Evolutionary conservation across 2,113 vertebrate species (phyloP), one percentile per base, ranked within the genome.

Genomic region (Morone chrysops): DNA sequence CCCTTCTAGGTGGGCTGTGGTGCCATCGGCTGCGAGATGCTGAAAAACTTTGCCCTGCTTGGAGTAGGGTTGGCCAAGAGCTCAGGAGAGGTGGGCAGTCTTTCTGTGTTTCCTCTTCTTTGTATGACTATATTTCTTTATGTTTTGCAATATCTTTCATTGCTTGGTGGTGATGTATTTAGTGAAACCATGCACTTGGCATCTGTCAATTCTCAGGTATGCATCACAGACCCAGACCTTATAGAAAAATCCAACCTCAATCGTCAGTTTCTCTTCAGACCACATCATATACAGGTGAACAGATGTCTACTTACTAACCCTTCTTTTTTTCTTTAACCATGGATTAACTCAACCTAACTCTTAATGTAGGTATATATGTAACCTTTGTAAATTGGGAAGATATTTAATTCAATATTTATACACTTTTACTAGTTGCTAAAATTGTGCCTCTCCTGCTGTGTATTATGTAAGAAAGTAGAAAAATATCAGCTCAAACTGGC

Each of bases 201-300:
- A 18, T 76, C n/a, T 82, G 20, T 75, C 48, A 87, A 91, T 62
- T 73, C 86, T 79, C 93, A 99, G 98, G 93, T 99, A 76, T 97
- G 96, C 90, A 91, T 99, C 92, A 99, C 98, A 91, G 98, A 99
- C 93, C 98, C 98, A 80, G 98, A 99, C 92, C 96, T 99, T 87
- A 99, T 99, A 89, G 98, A 99, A 94, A 99, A 99, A 92, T 99
- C 98, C 51, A 99, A 99, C 91, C 95, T 99, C 84, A 99, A 99
- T 89, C 95, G 98, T 41, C 98, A 99, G 92, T 99, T 99, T 93
- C 97, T 99, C 54, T 99, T 99, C 89, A 96, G 98, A 93, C 97
- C 98, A 75, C 96, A 96, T 86, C 98, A 99, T 82, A 99, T 99
- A 94, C 98, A 98, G 97, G 98, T 99, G 90, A 87, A 31, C 12